Evolutionary conservation across 2,888 invertebrate species (phyloP).

Genomic region (Macrophya alboannulata): DNA sequence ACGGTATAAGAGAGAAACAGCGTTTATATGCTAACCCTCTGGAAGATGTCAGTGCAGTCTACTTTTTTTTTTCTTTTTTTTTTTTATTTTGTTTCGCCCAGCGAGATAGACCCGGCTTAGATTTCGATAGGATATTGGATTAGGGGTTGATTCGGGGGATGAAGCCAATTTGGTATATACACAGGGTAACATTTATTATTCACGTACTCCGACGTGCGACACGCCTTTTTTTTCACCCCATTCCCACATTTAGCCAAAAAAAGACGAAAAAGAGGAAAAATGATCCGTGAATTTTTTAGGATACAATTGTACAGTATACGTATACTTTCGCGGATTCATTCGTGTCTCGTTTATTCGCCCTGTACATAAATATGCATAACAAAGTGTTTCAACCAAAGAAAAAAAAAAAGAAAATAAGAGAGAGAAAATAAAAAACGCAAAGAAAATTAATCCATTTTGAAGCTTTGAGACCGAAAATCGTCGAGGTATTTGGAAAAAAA

Average conservation of each 20-base stretch:
- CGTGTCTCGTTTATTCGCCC: neutral
- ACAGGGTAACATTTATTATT: constrained; percentile 50
- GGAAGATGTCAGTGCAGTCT: constrained; percentile 63
- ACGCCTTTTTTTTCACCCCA: constrained; percentile 5
- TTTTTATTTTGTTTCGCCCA: neutral
- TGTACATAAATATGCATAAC: neutral
- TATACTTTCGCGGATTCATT: neutral
- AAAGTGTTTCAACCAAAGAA: neutral
- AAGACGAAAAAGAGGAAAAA: neutral
- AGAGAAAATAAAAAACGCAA: neutral
- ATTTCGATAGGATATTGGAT: constrained; percentile 56
- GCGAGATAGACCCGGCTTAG: constrained; percentile 32
- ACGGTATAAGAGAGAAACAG: neutral
- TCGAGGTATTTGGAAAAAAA: too few relatives aligned
- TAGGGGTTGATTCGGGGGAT: constrained; percentile 53
- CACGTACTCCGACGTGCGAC: neutral
- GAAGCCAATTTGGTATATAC: constrained; percentile 48
- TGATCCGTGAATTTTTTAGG: neutral
- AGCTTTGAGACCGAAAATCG: too few relatives aligned
- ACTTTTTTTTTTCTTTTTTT: neutral
- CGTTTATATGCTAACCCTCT: constrained; percentile 65
- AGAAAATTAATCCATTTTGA: too few relatives aligned
- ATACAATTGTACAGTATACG: neutral
- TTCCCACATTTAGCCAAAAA: neutral
- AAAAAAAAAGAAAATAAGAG: neutral